phyloP scores from a whole-genome alignment of 2,888 invertebrate species.

The Dasysyrphus tricinctus region DNA sequence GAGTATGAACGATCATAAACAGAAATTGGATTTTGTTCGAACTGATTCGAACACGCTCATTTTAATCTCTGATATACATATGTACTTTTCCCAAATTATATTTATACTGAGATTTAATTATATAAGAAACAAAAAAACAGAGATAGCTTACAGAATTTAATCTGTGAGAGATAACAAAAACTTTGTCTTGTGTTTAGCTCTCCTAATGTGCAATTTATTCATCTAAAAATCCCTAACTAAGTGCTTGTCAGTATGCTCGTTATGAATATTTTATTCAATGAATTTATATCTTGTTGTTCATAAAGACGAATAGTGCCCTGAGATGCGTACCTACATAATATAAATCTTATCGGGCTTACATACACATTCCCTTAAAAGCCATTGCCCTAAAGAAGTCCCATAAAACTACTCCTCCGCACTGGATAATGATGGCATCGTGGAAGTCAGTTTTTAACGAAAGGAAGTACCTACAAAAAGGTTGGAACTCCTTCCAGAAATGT shows the following conservation, averaged over 20 bases:
- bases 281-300: conserved; percentile 15
- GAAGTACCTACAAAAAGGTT: neutral
- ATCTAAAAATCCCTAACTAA: neutral
- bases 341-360: neutral
- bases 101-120: too few relatives aligned
- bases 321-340: neutral
- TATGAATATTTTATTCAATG: conserved; percentile 2
- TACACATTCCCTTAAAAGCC: neutral
- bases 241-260: conserved; percentile 19
- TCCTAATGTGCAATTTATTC: neutral
- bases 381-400: neutral
- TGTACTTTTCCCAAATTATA: too few relatives aligned
- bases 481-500: neutral
- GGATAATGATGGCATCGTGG: neutral
- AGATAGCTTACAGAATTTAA: neutral
- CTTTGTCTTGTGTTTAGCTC: neutral
- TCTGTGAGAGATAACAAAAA: neutral
- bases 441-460: conserved; percentile 13
- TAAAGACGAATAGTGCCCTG: neutral
- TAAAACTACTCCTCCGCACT: neutral
- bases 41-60: too few relatives aligned
- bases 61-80: too few relatives aligned
- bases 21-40: too few relatives aligned
- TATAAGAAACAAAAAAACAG: too few relatives aligned
- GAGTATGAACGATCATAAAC: too few relatives aligned